Percentiles rank a stretch among this genome's conserved stretches.
These are phyloP conservation scores for Rhopilema esculentum DNA, from an alignment of 30 jellyfish, hydroid and myxozoan genomes.

Conservation along the genomic window DNA sequence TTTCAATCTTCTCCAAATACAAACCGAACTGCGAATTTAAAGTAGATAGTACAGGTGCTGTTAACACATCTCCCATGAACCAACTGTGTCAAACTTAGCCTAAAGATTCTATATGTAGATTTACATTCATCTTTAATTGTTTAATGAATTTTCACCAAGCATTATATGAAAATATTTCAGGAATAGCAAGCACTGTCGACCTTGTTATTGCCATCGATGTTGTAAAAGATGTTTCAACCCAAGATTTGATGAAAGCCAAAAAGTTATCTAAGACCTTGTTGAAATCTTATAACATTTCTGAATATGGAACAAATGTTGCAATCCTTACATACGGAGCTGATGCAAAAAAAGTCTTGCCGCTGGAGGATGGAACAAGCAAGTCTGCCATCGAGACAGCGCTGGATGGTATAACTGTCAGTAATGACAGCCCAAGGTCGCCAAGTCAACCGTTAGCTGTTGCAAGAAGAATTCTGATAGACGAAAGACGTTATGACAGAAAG, in stretches of 20 bases:
- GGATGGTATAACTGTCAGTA: not conserved
- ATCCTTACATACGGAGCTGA: conserved; percentile 28
- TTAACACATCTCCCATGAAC: no score
- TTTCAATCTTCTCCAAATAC: no score
- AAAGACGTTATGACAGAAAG: not conserved
- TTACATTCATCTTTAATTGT: no score
- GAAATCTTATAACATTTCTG: conserved; percentile 14
- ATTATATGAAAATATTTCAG: no score
- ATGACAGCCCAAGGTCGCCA: not conserved
- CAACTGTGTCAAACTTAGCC: no score
- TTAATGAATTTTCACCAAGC: no score
- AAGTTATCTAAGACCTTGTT: conserved; percentile 12
- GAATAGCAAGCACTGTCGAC: conserved; percentile 18
- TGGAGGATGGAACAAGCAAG: conserved; percentile 9
- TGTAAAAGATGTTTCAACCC: conserved; percentile 31
- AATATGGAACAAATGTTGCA: conserved; percentile 31
- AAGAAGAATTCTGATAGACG: not conserved
- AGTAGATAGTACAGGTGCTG: no score
- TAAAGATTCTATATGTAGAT: no score
- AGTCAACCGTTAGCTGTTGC: not conserved
- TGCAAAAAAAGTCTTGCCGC: not conserved
- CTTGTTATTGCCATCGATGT: conserved; percentile 50
- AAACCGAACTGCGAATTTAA: no score
- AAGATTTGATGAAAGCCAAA: conserved; percentile 1
- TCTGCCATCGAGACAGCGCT: not conserved